phyloP scores from a whole-genome alignment of 2,888 invertebrate species.

The Mamestra brassicae region DNA sequence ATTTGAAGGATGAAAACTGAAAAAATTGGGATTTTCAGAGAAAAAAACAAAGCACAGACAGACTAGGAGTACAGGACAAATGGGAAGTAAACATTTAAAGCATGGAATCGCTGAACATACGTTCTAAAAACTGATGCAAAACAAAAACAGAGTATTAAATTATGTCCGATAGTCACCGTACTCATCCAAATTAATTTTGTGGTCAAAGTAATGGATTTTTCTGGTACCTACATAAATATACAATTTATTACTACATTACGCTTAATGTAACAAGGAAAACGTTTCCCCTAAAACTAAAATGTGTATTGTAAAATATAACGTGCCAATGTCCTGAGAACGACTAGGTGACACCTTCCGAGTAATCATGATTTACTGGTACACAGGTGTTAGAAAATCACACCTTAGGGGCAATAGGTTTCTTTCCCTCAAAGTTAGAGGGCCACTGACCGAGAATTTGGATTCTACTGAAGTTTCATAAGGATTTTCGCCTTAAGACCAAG shows the following conservation, averaged over 20 bases:
- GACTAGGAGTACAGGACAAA: not conserved
- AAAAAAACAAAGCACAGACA: not conserved
- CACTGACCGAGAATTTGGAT: not conserved
- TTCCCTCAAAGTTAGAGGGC: not conserved
- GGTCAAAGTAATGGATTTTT: conserved; percentile 28
- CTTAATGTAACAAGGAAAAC: conserved; percentile 43
- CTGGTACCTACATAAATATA: not conserved
- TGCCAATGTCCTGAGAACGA: conserved; percentile 9
- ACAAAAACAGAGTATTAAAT: not conserved
- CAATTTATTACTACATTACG: conserved; percentile 36
- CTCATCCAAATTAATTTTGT: not conserved
- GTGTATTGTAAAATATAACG: conserved; percentile 17
- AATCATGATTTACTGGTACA: conserved; percentile 56
- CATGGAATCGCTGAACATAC: not conserved
- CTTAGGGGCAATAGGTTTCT: conserved; percentile 7
- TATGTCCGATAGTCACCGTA: not conserved
- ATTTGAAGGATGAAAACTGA: no score
- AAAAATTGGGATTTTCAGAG: not conserved
- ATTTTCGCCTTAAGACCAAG: not conserved
- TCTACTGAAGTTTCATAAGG: not conserved
- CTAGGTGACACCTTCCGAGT: conserved; percentile 34
- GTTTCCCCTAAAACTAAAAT: conserved; percentile 25
- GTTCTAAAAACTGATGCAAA: not conserved
- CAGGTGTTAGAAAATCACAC: conserved; percentile 27
- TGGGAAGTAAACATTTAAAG: not conserved